phyloP scores from a whole-genome alignment of 2,113 vertebrate genomes.

The Anthoscopus minutus region DNA sequence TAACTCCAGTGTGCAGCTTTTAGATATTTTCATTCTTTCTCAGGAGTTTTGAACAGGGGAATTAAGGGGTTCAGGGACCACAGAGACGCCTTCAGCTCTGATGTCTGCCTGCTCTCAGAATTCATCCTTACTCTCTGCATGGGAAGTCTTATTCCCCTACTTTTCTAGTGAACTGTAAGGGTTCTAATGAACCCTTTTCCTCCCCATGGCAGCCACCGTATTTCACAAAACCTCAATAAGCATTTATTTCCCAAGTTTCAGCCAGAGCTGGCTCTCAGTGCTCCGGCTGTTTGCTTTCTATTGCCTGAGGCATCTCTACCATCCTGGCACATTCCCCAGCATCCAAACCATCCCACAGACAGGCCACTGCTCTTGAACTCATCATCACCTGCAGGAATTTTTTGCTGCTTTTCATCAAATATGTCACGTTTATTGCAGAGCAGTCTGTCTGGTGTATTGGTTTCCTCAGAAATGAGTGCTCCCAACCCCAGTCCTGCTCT shows the following conservation, averaged over 20 bases:
- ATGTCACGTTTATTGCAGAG: accelerated
- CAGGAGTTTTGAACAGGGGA: not conserved
- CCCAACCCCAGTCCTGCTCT: not conserved
- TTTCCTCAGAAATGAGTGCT: not conserved
- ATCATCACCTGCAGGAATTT: not conserved
- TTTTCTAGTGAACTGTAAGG: not conserved
- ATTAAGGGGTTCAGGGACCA: accelerated
- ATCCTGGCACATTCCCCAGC: not conserved
- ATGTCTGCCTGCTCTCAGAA: not conserved
- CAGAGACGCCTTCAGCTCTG: not conserved
- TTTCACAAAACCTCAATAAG: not conserved
- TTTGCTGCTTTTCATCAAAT: not conserved
- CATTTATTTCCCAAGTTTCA: not conserved
- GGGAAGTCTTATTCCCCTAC: not conserved
- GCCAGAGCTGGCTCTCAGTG: accelerated
- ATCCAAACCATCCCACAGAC: not conserved
- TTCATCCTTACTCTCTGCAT: not conserved
- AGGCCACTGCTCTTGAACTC: not conserved
- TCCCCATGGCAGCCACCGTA: not conserved
- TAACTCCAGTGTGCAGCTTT: not conserved
- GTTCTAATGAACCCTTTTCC: not conserved
- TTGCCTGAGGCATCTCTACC: not conserved
- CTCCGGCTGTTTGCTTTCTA: not conserved
- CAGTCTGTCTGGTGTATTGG: not conserved
- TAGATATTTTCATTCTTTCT: not conserved